phyloP scores from a whole-genome alignment of 2,797 vertebrate genomes.

The Aplochiton taeniatus region DNA sequence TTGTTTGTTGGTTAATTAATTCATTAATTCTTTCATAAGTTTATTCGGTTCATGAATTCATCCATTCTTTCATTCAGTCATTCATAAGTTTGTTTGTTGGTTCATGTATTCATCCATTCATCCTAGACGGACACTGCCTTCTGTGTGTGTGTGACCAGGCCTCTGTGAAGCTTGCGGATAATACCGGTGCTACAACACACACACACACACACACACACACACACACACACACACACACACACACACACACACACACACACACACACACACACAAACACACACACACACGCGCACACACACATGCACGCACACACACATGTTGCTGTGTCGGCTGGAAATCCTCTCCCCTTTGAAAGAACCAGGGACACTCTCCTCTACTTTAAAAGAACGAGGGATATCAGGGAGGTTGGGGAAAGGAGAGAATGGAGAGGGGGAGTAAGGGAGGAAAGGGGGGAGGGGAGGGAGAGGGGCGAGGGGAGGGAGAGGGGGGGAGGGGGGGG shows the following conservation, averaged over 20 bases:
- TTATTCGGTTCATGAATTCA: too few species aligned
- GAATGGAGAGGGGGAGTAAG: background rate
- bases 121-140: too few species aligned
- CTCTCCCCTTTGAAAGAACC: constrained; percentile 32
- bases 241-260: background rate
- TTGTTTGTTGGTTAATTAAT: too few species aligned
- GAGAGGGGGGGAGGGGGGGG: background rate
- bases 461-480: background rate
- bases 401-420: constrained; percentile 25
- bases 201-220: constrained; percentile 12
- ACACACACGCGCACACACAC: too few species aligned
- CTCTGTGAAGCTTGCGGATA: too few species aligned
- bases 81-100: background rate
- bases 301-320: too few species aligned
- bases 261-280: constrained; percentile 28
- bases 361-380: constrained; percentile 51
- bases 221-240: background rate
- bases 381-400: constrained; percentile 25
- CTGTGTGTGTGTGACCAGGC: too few species aligned
- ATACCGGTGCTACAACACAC: background rate
- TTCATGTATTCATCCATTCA: constrained; percentile 18
- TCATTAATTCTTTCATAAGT: too few species aligned
- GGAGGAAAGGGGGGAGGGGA: background rate
- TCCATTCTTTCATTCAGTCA: too few species aligned
- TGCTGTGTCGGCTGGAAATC: constrained; percentile 16